Percentiles rank a stretch among this genome's conserved stretches.
Conservation (phyloP, 2,888 invertebrate genomes). For the Neocrepidodera transversa region DNA sequence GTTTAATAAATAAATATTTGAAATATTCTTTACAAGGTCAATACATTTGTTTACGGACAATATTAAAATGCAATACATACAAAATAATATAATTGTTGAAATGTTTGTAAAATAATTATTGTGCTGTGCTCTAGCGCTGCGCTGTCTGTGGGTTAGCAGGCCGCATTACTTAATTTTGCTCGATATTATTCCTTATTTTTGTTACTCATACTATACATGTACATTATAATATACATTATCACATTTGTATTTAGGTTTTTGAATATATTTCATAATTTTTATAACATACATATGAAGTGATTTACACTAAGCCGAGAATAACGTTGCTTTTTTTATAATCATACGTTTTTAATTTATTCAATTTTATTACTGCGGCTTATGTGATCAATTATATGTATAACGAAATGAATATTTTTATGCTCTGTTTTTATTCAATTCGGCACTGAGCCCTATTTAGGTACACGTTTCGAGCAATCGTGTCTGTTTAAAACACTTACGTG, state of each 20-base stretch:
- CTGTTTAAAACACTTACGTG: constrained; percentile 55
- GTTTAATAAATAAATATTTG: too few species aligned
- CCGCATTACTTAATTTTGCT: constrained; percentile 52
- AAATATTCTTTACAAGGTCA: too few species aligned
- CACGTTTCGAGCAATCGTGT: constrained; percentile 62
- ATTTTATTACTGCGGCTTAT: constrained; percentile 29
- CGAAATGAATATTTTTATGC: constrained; percentile 45
- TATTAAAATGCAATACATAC: constrained; percentile 37
- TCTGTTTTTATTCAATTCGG: constrained; percentile 59
- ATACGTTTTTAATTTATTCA: constrained; percentile 7
- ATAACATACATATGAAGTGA: constrained; percentile 27
- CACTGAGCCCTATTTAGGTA: constrained; percentile 57
- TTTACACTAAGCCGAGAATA: constrained; percentile 32
- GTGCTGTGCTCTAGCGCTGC: constrained; percentile 45
- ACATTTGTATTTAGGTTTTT: constrained; percentile 24
- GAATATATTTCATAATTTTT: constrained; percentile 21
- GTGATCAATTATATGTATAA: constrained; percentile 38
- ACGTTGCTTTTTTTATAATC: constrained; percentile 7
- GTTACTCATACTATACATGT: constrained; percentile 34
- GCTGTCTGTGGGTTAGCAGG: constrained; percentile 51
- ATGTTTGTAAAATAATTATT: constrained; percentile 39
- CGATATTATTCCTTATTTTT: constrained; percentile 40
- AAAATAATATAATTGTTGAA: constrained; percentile 34
- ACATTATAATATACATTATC: constrained; percentile 27
- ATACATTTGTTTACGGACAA: constrained; percentile 18